A percentile compares a stretch with the other conserved stretches of the same genome.
Conservation (phyloP, 2,113 vertebrate genomes). For the Embiotoca jacksoni region DNA sequence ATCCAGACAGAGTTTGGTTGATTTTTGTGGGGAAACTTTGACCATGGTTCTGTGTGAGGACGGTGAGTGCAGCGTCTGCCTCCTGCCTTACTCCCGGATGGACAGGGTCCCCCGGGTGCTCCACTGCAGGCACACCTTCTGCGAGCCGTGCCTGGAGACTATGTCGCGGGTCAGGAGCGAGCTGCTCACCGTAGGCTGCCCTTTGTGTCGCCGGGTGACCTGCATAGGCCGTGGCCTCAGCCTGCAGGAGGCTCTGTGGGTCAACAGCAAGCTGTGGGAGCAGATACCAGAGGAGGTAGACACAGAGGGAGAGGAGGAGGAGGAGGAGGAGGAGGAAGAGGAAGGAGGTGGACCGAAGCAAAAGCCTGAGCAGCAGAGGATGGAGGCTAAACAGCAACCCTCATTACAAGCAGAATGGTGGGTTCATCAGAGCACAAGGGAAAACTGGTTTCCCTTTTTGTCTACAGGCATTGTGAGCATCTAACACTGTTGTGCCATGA, state of each 20-base stretch:
- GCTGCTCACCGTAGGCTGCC: slow-evolving; percentile 78
- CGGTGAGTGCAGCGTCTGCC: slow-evolving; percentile 82
- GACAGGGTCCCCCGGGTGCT: slow-evolving; percentile 81
- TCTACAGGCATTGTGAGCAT: slow-evolving; percentile 7
- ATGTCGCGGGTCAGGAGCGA: slow-evolving; percentile 62
- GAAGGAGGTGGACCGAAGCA: slow-evolving; percentile 8
- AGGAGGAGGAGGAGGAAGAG: slow-evolving; percentile 17
- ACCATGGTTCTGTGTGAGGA: slow-evolving; percentile 82
- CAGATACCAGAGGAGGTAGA: slow-evolving; percentile 66
- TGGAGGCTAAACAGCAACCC: slow-evolving; percentile 32
- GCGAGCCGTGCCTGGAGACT: slow-evolving; percentile 77
- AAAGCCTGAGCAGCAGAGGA: slow-evolving; percentile 42
- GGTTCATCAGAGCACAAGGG: slow-evolving; percentile 26
- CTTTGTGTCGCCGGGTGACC: slow-evolving; percentile 81
- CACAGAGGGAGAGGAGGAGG: slow-evolving; percentile 33
- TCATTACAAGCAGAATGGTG: slow-evolving; percentile 69
- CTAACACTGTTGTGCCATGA: neutral
- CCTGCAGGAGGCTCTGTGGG: slow-evolving; percentile 80
- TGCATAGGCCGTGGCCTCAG: slow-evolving; percentile 64
- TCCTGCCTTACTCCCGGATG: slow-evolving; percentile 71
- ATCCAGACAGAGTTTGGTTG: neutral
- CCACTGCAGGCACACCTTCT: slow-evolving; percentile 86
- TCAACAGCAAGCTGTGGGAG: slow-evolving; percentile 81
- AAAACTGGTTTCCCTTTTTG: neutral
- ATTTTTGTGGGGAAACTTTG: neutral